Evolutionary conservation across 2,888 invertebrate genomes (phyloP).

Genomic region (Schizotus pectinicornis): DNA sequence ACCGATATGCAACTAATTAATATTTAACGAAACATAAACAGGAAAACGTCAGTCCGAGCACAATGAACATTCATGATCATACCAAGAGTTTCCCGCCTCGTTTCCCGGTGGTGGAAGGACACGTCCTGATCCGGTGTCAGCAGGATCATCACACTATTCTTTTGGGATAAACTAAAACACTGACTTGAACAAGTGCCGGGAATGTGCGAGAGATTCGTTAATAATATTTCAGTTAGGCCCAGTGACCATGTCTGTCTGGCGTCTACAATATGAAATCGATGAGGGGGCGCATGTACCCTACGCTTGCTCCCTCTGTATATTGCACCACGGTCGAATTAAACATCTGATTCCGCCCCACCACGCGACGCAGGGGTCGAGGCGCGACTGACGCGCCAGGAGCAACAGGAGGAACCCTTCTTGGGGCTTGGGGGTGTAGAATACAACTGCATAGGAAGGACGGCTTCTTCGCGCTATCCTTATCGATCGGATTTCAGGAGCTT

Average conservation of each 20-base stretch:
- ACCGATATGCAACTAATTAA: conserved; percentile 17
- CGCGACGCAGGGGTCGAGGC: conserved; percentile 15
- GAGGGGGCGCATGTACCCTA: conserved; percentile 57
- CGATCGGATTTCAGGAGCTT: not conserved
- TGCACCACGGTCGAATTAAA: conserved; percentile 48
- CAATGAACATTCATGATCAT: conserved; percentile 18
- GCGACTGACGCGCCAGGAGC: conserved; percentile 32
- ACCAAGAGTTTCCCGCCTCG: conserved; percentile 31
- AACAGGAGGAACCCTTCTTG: conserved; percentile 40
- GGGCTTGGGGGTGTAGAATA: conserved; percentile 1
- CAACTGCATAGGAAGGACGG: not conserved
- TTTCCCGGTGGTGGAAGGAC: not conserved
- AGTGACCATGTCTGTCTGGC: conserved; percentile 54
- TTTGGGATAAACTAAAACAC: not conserved
- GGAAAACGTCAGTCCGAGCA: conserved; percentile 6
- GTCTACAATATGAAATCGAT: conserved; percentile 56
- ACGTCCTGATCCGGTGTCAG: not conserved
- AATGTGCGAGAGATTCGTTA: conserved; percentile 23
- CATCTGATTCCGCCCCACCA: conserved; percentile 44
- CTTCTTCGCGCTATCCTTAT: not conserved
- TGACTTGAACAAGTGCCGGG: conserved; percentile 5
- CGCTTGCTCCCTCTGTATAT: conserved; percentile 34
- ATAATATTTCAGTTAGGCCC: conserved; percentile 51
- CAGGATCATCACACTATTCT: conserved; percentile 21
- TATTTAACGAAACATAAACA: conserved; percentile 29